Conservation (phyloP, 2,888 invertebrate genomes). For the Creontiades dilutus region DNA sequence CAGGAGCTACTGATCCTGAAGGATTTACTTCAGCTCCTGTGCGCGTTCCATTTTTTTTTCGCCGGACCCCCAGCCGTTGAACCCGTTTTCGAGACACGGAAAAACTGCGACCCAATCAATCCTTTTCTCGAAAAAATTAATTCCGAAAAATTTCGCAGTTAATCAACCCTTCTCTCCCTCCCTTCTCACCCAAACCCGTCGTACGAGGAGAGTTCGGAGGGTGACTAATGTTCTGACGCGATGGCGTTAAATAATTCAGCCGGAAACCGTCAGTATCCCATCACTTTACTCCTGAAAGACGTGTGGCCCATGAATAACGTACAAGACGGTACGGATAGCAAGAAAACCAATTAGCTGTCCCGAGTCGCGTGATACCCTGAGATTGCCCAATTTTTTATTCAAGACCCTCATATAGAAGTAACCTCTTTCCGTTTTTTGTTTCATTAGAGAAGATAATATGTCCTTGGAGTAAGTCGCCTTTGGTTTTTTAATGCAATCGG, state of each 20-base stretch:
- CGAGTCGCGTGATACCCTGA: slow-evolving; percentile 58
- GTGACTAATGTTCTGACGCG: slow-evolving; percentile 41
- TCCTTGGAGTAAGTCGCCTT: neutral
- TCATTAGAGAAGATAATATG: slow-evolving; percentile 4
- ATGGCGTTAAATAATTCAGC: slow-evolving; percentile 55
- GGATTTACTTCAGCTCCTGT: neutral
- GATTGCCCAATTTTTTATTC: slow-evolving; percentile 64
- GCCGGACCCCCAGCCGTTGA: neutral
- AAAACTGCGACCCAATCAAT: slow-evolving; percentile 16
- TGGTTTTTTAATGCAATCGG: neutral
- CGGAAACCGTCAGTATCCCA: slow-evolving; percentile 57
- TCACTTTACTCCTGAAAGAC: slow-evolving; percentile 45
- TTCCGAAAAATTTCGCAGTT: slow-evolving; percentile 11
- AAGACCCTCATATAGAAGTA: slow-evolving; percentile 7
- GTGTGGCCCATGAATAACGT: slow-evolving; percentile 56
- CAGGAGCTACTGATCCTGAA: neutral
- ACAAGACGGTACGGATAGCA: neutral
- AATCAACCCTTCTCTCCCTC: neutral
- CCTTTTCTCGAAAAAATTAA: neutral
- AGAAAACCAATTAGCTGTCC: slow-evolving; percentile 57
- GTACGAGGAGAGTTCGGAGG: neutral
- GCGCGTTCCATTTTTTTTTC: neutral
- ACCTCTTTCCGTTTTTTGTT: neutral
- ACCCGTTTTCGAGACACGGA: neutral
- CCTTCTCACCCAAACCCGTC: neutral